phyloP scores from a whole-genome alignment of 2,888 invertebrate genomes.

The Caenorhabditis japonica region DNA sequence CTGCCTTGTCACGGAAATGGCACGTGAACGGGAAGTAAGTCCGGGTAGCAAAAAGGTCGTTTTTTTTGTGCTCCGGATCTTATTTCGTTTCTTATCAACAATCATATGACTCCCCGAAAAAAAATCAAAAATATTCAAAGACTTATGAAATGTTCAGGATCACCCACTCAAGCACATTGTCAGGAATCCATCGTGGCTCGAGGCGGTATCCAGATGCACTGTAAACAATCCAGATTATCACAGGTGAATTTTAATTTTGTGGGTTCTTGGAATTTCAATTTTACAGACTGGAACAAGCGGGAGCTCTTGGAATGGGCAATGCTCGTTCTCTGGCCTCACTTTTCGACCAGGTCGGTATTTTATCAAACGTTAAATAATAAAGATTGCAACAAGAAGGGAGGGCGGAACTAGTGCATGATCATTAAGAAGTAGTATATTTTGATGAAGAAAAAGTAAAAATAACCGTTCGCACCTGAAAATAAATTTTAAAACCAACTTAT shows the following conservation, averaged over 20 bases:
- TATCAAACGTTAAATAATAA: background rate
- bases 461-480: too few relatives aligned
- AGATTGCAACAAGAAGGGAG: background rate
- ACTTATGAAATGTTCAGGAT: slow-evolving; percentile 39
- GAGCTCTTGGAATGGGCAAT: slow-evolving; percentile 74
- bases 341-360: slow-evolving; percentile 60
- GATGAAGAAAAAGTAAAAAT: too few relatives aligned
- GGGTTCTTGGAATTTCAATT: background rate
- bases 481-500: too few relatives aligned
- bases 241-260: slow-evolving; percentile 11
- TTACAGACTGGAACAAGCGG: slow-evolving; percentile 70
- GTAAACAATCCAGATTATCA: slow-evolving; percentile 74
- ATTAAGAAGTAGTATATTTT: too few relatives aligned
- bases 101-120: slow-evolving; percentile 36
- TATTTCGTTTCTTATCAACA: slow-evolving; percentile 29
- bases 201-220: slow-evolving; percentile 64
- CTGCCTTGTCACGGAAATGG: too few relatives aligned
- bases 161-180: slow-evolving; percentile 58
- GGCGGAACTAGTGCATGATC: too few relatives aligned
- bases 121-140: slow-evolving; percentile 1
- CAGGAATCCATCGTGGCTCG: slow-evolving; percentile 64
- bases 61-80: slow-evolving; percentile 19
- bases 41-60: slow-evolving; percentile 38
- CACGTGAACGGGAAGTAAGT: too few relatives aligned
- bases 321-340: slow-evolving; percentile 71